Conservation (phyloP, 2,113 vertebrate genomes). For the Peromyscus leucopus region DNA sequence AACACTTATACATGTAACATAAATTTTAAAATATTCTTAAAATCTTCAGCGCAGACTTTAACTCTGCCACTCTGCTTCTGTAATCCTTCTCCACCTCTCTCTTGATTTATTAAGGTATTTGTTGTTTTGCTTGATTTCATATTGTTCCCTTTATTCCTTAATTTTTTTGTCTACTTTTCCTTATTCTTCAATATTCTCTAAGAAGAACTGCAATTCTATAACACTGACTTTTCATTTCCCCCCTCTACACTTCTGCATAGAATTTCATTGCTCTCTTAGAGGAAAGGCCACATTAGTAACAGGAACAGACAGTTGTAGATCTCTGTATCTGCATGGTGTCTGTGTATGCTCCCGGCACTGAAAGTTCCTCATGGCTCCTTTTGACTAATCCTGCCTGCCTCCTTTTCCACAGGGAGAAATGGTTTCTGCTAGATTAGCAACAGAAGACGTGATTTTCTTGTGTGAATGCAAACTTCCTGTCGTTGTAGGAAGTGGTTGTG, state of each 20-base stretch:
- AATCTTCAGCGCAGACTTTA: not conserved
- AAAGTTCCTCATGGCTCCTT: not conserved
- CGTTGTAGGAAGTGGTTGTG: not conserved
- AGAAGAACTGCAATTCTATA: not conserved
- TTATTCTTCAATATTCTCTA: not conserved
- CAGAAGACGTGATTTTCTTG: not conserved
- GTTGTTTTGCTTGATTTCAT: not conserved
- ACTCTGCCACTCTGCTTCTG: not conserved
- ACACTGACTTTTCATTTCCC: not conserved
- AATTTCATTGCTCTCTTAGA: not conserved
- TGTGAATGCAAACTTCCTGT: not conserved
- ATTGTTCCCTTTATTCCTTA: not conserved
- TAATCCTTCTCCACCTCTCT: not conserved
- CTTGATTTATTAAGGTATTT: not conserved
- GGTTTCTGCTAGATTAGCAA: not conserved
- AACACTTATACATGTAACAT: not conserved
- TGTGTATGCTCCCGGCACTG: not conserved
- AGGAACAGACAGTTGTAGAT: not conserved
- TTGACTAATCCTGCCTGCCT: not conserved
- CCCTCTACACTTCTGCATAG: not conserved
- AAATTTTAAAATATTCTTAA: not conserved
- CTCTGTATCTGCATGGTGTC: rapidly evolving
- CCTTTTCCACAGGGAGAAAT: not conserved
- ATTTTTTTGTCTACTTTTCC: not conserved
- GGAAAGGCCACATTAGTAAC: not conserved